Evolutionary conservation across 2,113 vertebrate species (phyloP).

Genomic region (Leptocoma aspasia): DNA sequence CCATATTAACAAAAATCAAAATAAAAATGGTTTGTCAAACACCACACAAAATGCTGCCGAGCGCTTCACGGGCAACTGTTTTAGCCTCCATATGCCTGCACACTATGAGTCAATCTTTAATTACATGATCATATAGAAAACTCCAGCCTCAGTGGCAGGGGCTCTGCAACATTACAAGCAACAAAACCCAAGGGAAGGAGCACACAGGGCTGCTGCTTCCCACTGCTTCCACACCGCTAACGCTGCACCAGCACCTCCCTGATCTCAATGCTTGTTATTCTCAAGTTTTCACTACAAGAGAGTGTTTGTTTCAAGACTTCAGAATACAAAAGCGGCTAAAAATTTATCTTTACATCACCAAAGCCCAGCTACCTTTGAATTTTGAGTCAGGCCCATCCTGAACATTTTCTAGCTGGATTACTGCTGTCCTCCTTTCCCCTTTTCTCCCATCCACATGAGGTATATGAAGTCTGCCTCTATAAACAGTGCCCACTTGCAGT

Average conservation of each 20-base stretch:
- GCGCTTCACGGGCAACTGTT: neutral
- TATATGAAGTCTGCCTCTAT: neutral
- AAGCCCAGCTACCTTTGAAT: neutral
- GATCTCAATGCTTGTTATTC: neutral
- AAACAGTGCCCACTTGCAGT: accelerated
- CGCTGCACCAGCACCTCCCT: neutral
- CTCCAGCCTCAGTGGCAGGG: neutral
- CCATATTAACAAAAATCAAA: constrained; percentile 23
- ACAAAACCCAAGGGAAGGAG: neutral
- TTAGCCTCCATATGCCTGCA: constrained; percentile 1
- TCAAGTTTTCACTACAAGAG: neutral
- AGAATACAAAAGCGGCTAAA: neutral
- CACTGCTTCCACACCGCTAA: neutral
- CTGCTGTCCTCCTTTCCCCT: neutral
- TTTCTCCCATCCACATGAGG: neutral
- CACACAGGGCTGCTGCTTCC: neutral
- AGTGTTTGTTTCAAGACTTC: neutral
- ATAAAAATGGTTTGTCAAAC: neutral
- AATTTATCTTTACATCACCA: neutral
- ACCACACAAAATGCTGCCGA: neutral
- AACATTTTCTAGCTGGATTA: neutral
- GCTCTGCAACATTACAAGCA: neutral
- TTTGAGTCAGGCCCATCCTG: neutral
- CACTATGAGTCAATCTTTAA: constrained; percentile 15
- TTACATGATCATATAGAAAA: constrained; percentile 13